Evolutionary conservation across 2,113 vertebrate genomes (phyloP), one percentile per base, ranked within the genome.

Genomic region (Sarotherodon lohbergeri): DNA sequence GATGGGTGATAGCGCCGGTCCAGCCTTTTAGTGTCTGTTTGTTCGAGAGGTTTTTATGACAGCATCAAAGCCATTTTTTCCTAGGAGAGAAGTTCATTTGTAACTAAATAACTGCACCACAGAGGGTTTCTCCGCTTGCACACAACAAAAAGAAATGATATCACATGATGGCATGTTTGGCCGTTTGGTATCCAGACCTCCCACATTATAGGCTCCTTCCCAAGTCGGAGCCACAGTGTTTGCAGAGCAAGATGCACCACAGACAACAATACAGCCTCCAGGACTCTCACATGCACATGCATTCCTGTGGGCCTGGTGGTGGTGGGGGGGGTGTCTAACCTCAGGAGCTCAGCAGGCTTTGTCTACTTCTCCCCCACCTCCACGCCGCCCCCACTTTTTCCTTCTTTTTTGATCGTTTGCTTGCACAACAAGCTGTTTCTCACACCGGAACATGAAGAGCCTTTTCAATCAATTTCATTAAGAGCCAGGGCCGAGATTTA

Each of bases 201-300:
- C 91, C 92, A 94, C 88, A 87, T 89, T 41, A 59, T 80, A 82
- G 71, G 85, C 91, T 85, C 43, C 39, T 88, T 68, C 84, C 81
- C 90, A 81, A 89, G 83, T 92, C 48, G 79, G 76, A 86, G 78
- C 68, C 66, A 85, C 48, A 6, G 88, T 91, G 89, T 95, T 95
- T 94, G 90, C 91, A 91, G 91, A 93, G 93, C 94, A 94, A 93
- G 94, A 96, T 93, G 94, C 93, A 86, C 88, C 86, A 88, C 93
- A 95, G 94, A 95, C 94, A 96, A 96, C 95, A 96, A 95, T 93
- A 80, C 90, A 86, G 91, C 92, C 91, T 93, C 63, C 92, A 84
- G 90, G 92, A 95, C 91, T 86, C 73, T 78, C 85, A 85, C 73
- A 86, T 13, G 32, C 82, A n/a, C 63, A 81, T 52, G 56, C 48